Conservation (phyloP, 2,113 vertebrate species). For the Chaetodon trifascialis region DNA sequence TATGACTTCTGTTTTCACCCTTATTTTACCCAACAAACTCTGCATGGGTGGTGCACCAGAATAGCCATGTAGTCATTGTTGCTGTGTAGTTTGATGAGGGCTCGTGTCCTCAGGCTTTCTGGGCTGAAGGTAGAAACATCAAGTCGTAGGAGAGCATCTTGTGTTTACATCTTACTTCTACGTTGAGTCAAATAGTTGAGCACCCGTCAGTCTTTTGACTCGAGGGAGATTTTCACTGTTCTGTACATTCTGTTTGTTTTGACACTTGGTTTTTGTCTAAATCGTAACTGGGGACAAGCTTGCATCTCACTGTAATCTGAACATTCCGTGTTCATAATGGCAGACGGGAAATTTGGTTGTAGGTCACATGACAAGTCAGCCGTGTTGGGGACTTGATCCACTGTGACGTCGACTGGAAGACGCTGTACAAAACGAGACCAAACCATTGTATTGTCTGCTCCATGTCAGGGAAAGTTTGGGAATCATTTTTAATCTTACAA, state of each 20-base stretch:
- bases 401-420: slow-evolving; percentile 18
- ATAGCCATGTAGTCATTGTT: slow-evolving; percentile 22
- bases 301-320: slow-evolving; percentile 49
- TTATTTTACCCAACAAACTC: not conserved
- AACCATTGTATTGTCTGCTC: slow-evolving; percentile 31
- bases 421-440: slow-evolving; percentile 50
- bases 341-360: not conserved
- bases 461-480: slow-evolving; percentile 18
- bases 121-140: slow-evolving; percentile 1
- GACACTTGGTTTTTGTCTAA: slow-evolving; percentile 1
- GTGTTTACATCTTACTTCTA: slow-evolving; percentile 51
- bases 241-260: slow-evolving; percentile 27
- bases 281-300: not conserved
- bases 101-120: slow-evolving; percentile 36
- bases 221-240: slow-evolving; percentile 43
- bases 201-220: slow-evolving; percentile 27
- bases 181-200: slow-evolving; percentile 5
- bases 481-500: slow-evolving; percentile 11
- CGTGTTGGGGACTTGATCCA: slow-evolving; percentile 2
- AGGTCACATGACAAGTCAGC: slow-evolving; percentile 9
- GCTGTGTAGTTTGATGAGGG: slow-evolving; percentile 19
- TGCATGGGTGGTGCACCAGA: slow-evolving; percentile 24
- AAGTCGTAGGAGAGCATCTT: slow-evolving; percentile 3
- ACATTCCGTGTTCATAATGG: slow-evolving; percentile 69
- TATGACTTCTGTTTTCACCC: slow-evolving; percentile 58